Percentiles rank a stretch among this genome's conserved stretches.
phyloP scores from a whole-genome alignment of 2,113 vertebrate species.

The Cheirogaleus medius region DNA sequence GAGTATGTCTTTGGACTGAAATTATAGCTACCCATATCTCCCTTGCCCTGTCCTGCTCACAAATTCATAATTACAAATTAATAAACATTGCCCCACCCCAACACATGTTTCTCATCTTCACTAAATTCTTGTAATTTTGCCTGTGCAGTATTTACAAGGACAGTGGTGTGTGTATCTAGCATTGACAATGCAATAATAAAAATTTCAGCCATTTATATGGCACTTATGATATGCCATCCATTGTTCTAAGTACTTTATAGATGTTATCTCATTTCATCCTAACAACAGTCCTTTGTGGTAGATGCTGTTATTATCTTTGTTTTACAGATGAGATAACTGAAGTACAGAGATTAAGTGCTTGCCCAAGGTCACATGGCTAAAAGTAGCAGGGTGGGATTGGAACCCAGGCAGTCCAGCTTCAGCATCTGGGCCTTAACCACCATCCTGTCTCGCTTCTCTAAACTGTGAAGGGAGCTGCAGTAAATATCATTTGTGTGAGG shows the following conservation, averaged over 20 bases:
- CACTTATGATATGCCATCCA: background rate
- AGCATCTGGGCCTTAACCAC: background rate
- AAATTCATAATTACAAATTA: background rate
- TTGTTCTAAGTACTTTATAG: background rate
- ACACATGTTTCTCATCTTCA: background rate
- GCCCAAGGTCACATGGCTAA: background rate
- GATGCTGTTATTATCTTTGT: background rate
- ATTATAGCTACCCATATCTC: background rate
- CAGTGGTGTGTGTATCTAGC: background rate
- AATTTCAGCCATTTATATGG: background rate
- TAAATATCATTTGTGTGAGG: too few relatives aligned
- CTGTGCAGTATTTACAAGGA: background rate
- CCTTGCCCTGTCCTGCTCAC: background rate
- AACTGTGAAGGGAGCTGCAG: background rate
- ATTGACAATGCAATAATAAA: background rate
- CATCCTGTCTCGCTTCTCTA: background rate
- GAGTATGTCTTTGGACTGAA: background rate
- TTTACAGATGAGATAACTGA: conserved; percentile 1
- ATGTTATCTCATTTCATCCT: background rate
- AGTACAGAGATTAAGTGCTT: background rate
- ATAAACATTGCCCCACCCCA: background rate
- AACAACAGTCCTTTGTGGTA: background rate
- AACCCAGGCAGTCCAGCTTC: background rate
- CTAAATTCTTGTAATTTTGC: background rate
- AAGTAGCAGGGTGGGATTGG: background rate